Evolutionary conservation across 2,888 invertebrate species (phyloP), one percentile per base, ranked within the genome.

Genomic region (Notodonta dromedarius): DNA sequence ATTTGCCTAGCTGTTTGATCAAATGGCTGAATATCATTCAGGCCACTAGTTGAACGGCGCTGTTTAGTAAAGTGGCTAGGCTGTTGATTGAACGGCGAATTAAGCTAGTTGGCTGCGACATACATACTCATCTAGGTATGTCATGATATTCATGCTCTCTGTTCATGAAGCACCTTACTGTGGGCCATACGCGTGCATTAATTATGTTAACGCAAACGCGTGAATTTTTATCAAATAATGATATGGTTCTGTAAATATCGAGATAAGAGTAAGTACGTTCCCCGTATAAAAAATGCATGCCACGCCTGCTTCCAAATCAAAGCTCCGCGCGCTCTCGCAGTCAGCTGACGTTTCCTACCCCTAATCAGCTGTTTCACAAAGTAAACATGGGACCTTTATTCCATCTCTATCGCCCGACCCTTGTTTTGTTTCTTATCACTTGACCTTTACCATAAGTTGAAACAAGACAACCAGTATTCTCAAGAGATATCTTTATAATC

Each of bases 401-500:
- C 62, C 69, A 63, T 86, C 84, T 84, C 82, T 80, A 77, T 88
- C 77, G 51, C 65, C 62, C 78, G 60, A 65, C 53, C 48, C 63
- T 71, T 74, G 73, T 80, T 80, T 80, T 79, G 70, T 67, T 77
- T 65, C 70, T 77, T 73, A 79, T 78, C 76, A 80, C 73, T 76
- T 80, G 80, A 80, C 76, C 66, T 59, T 50, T 54, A 40, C 52
- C 54, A 40, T 40, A 55, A 65, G 78, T 52, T 56, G 67, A 68
- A 78, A 69, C 72, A 71, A 67, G 67, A 67, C 62, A 58, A 59
- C 55, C 42, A 69, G 59, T 62, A 57, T 59, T 69, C 65, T 63
- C 39, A 39, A 42, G 39, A 56, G 14, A 53, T 57, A 39, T 40
- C 60, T 62, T 63, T 8, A 61, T 61, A 59, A 60, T 16, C 8